Conservation (phyloP, 1,140 invertebrate species). For the Phymastichus coffea region DNA sequence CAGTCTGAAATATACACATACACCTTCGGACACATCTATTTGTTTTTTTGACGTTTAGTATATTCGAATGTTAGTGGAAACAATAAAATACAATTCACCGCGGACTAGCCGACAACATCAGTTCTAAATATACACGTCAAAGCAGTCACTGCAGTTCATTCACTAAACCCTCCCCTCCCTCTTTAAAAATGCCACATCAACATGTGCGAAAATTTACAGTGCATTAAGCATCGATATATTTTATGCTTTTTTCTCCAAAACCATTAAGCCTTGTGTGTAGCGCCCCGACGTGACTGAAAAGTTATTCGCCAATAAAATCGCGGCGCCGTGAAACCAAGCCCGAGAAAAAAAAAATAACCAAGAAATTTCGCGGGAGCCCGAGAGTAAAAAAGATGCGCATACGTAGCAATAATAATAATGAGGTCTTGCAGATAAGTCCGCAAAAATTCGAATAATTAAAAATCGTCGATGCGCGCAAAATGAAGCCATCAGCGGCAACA, state of each 20-base stretch:
- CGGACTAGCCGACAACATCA: too few species aligned
- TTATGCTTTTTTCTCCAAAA: slow-evolving; percentile 12
- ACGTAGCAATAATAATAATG: slow-evolving; percentile 4
- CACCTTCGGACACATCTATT: too few species aligned
- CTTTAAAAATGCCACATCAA: background rate
- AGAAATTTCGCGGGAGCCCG: background rate
- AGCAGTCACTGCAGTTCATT: background rate
- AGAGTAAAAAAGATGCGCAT: background rate
- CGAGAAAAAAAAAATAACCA: too few species aligned
- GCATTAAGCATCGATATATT: slow-evolving; percentile 22
- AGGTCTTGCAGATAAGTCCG: background rate
- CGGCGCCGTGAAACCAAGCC: background rate
- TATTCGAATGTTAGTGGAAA: too few species aligned
- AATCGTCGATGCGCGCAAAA: slow-evolving; percentile 12
- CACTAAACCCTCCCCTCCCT: background rate
- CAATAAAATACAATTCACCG: too few species aligned
- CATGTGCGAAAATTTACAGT: slow-evolving; percentile 7
- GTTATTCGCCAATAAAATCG: background rate
- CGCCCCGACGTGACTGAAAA: background rate
- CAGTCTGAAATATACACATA: too few species aligned
- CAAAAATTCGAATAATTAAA: background rate
- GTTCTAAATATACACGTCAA: slow-evolving; percentile 4
- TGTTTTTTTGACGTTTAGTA: too few species aligned
- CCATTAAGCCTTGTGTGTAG: too few species aligned
- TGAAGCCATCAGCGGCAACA: slow-evolving; percentile 46